Percentiles rank a stretch among this genome's conserved stretches.
These are phyloP conservation scores for Pseudococcus longispinus DNA, from an alignment of 2,888 invertebrate genomes.

Conservation along the genomic window DNA sequence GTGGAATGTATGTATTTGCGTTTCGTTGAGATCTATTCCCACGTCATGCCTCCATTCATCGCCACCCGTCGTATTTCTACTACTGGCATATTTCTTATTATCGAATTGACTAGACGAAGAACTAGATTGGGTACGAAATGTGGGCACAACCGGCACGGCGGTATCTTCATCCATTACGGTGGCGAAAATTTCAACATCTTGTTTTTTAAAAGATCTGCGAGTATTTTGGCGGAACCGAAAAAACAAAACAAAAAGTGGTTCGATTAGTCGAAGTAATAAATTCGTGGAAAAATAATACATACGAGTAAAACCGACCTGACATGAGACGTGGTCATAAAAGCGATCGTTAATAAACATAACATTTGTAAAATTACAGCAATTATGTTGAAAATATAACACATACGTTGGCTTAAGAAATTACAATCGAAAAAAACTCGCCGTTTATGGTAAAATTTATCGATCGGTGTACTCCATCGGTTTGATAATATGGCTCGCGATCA, in stretches of 20 bases:
- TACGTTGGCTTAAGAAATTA: not conserved
- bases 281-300: not conserved
- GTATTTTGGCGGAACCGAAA: too few species aligned
- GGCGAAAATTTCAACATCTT: conserved; percentile 43
- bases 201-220: conserved; percentile 29
- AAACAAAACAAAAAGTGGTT: not conserved
- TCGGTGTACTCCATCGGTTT: too few species aligned
- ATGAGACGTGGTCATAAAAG: conserved; percentile 28
- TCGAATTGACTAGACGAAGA: conserved; percentile 54
- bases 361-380: conserved; percentile 27
- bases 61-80: not conserved
- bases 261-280: not conserved
- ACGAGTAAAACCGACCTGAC: conserved; percentile 2
- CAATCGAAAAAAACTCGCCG: not conserved
- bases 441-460: not conserved
- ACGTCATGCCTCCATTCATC: not conserved
- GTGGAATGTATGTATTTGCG: conserved; percentile 31
- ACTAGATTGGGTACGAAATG: conserved; percentile 54
- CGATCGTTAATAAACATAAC: conserved; percentile 39
- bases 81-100: not conserved
- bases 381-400: conserved; percentile 27
- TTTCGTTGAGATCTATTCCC: conserved; percentile 45
- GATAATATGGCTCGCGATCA: not conserved
- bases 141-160: not conserved
- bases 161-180: conserved; percentile 29